phyloP scores from a whole-genome alignment of 2,113 vertebrate species.

The Potamarius usumacintae region DNA sequence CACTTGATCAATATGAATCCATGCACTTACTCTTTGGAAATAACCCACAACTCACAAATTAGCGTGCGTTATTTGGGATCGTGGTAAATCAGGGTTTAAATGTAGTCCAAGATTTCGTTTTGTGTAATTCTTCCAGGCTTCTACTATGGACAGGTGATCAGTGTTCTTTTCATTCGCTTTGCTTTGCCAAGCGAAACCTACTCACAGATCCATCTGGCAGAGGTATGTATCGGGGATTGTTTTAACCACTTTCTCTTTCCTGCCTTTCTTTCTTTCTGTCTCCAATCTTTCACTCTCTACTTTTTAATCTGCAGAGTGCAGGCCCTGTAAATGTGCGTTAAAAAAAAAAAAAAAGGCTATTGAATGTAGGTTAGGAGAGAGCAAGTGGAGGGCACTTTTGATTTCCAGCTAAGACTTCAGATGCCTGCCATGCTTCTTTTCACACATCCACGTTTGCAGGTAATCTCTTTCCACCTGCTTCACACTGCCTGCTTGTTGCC shows the following conservation, averaged over 20 bases:
- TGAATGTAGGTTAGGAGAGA: conserved; percentile 7
- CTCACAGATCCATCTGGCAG: conserved; percentile 30
- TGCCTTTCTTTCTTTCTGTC: conserved; percentile 6
- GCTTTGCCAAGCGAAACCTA: conserved; percentile 11
- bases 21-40: background rate
- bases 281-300: conserved; percentile 16
- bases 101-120: background rate
- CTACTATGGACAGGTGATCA: background rate
- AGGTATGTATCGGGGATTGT: conserved; percentile 40
- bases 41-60: background rate
- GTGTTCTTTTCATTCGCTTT: conserved; percentile 20
- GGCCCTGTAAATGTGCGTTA: conserved; percentile 16
- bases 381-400: conserved; percentile 26
- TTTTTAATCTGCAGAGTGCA: conserved; percentile 38
- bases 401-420: conserved; percentile 26
- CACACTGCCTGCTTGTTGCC: background rate
- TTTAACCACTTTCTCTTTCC: conserved; percentile 28
- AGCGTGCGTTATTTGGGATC: background rate
- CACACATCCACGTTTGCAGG: conserved; percentile 1
- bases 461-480: conserved; percentile 31
- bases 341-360: background rate
- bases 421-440: conserved; percentile 6
- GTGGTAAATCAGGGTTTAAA: background rate
- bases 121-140: background rate
- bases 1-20: background rate